Evolutionary conservation across 2,888 invertebrate species (phyloP).

Genomic region (Napeogenes sylphis): DNA sequence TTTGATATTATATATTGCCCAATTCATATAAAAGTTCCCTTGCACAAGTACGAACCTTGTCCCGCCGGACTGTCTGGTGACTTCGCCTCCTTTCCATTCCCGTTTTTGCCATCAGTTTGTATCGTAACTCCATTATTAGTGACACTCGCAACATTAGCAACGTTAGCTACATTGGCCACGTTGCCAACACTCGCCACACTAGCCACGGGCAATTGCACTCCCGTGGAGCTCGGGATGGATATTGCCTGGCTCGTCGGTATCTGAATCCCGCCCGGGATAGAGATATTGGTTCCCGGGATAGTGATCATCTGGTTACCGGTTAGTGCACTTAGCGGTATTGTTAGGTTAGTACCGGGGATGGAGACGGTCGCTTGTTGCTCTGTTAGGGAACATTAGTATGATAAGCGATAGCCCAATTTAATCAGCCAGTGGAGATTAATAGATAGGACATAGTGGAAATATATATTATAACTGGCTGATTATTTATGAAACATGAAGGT

Average conservation of each 20-base stretch:
- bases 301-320: slow-evolving; percentile 71
- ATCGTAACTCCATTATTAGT: slow-evolving; percentile 69
- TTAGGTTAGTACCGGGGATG: slow-evolving; percentile 81
- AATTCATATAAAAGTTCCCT: slow-evolving; percentile 6
- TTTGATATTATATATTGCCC: not conserved
- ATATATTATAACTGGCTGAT: too few species aligned
- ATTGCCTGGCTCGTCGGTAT: slow-evolving; percentile 47
- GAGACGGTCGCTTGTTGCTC: slow-evolving; percentile 76
- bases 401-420: slow-evolving; percentile 45
- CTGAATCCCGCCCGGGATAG: slow-evolving; percentile 48
- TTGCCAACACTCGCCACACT: slow-evolving; percentile 37
- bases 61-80: slow-evolving; percentile 34
- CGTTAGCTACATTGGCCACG: slow-evolving; percentile 49
- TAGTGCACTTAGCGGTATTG: slow-evolving; percentile 75
- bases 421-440: slow-evolving; percentile 1
- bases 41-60: slow-evolving; percentile 59
- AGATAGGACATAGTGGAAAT: too few species aligned
- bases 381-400: slow-evolving; percentile 70
- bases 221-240: slow-evolving; percentile 49
- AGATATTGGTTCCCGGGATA: slow-evolving; percentile 76
- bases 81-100: slow-evolving; percentile 27
- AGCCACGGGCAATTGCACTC: slow-evolving; percentile 42
- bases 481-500: too few species aligned
- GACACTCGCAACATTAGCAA: slow-evolving; percentile 43
- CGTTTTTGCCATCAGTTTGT: slow-evolving; percentile 6